phyloP scores from a whole-genome alignment of 92 coral and sea anemone genomes.

The Palythoa grandiflora region DNA sequence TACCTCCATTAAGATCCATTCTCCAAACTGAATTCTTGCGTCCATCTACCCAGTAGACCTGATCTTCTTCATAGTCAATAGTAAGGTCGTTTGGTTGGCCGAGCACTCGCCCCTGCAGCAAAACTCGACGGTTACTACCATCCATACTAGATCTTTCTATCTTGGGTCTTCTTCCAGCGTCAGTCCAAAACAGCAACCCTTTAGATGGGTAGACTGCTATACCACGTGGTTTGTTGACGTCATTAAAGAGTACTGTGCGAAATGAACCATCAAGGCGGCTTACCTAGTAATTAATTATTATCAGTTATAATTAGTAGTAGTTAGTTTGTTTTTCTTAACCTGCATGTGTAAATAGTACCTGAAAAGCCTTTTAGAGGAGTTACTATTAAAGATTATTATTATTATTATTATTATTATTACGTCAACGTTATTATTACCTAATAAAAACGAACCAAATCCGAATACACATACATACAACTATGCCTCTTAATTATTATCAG shows the following conservation, averaged over 20 bases:
- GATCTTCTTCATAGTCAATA: slow-evolving; percentile 71
- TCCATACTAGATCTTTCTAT: slow-evolving; percentile 90
- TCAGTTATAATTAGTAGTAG: no score
- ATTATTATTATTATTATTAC: no score
- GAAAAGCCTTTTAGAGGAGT: no score
- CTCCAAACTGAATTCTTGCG: slow-evolving; percentile 60
- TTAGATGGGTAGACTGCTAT: slow-evolving; percentile 88
- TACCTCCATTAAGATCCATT: slow-evolving; percentile 89
- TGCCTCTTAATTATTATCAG: no score
- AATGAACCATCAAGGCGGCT: slow-evolving; percentile 86
- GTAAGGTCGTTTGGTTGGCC: slow-evolving; percentile 82
- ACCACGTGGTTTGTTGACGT: slow-evolving; percentile 75
- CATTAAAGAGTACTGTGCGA: slow-evolving; percentile 78
- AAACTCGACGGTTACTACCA: slow-evolving; percentile 69
- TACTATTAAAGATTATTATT: no score
- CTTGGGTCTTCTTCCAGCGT: slow-evolving; percentile 64
- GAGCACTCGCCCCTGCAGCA: slow-evolving; percentile 48
- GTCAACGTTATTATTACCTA: no score
- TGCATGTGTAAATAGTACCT: no score
- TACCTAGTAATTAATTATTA: slow-evolving; percentile 58
- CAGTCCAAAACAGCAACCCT: slow-evolving; percentile 94
- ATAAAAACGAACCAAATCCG: no score
- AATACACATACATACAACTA: no score
- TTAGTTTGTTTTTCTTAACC: no score
- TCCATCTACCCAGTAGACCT: slow-evolving; percentile 81